A percentile compares a stretch with the other conserved stretches of the same genome.
Conservation (phyloP, 1,140 invertebrate genomes). For the Brachionus rubens region DNA sequence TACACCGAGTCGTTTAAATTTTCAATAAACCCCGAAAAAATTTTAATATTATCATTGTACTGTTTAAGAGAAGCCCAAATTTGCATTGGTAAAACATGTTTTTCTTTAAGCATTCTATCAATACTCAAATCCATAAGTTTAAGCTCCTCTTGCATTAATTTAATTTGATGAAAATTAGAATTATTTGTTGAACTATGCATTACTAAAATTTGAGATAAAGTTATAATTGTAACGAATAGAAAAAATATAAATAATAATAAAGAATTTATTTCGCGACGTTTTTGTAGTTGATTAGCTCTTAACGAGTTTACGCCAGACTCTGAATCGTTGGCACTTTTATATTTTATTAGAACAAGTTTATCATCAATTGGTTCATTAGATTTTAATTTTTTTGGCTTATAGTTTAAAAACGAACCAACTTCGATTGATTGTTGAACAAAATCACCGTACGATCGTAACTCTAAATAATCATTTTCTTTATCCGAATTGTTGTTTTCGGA, state of each 20-base stretch:
- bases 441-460: not conserved
- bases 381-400: not conserved
- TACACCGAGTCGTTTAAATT: not conserved
- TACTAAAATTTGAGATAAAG: slow-evolving; percentile 43
- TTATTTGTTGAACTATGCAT: slow-evolving; percentile 29
- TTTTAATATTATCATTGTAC: slow-evolving; percentile 35
- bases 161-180: slow-evolving; percentile 44
- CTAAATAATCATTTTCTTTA: not conserved
- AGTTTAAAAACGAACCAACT: not conserved
- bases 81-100: slow-evolving; percentile 13
- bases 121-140: slow-evolving; percentile 43
- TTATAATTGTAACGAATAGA: slow-evolving; percentile 41
- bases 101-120: slow-evolving; percentile 39
- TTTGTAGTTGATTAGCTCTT: slow-evolving; percentile 10
- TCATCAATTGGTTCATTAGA: not conserved
- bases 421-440: slow-evolving; percentile 23
- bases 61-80: slow-evolving; percentile 23
- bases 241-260: slow-evolving; percentile 36
- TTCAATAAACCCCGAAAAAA: slow-evolving; percentile 2
- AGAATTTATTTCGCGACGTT: slow-evolving; percentile 34
- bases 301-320: not conserved
- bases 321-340: not conserved
- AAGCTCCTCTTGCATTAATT: slow-evolving; percentile 42
- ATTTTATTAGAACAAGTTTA: slow-evolving; percentile 4
- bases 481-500: not conserved